phyloP scores from a whole-genome alignment of 2,888 invertebrate genomes.

The Hemithea aestivaria region DNA sequence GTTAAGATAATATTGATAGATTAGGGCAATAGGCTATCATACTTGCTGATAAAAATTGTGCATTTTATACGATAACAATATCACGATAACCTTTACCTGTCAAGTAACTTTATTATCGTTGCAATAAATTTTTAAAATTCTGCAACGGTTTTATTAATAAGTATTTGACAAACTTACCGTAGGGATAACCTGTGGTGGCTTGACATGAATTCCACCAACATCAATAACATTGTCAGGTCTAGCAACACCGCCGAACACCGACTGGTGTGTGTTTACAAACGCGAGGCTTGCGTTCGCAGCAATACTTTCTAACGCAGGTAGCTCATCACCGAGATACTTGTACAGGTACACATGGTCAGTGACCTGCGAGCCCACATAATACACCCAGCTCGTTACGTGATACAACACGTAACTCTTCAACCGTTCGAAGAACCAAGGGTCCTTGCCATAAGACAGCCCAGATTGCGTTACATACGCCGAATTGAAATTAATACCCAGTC shows the following conservation, averaged over 20 bases:
- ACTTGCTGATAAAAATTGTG: too few species aligned
- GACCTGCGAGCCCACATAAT: constrained; percentile 66
- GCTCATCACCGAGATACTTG: constrained; percentile 70
- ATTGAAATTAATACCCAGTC: constrained; percentile 73
- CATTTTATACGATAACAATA: too few species aligned
- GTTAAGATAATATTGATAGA: too few species aligned
- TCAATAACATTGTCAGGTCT: constrained; percentile 81
- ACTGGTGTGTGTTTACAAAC: constrained; percentile 83
- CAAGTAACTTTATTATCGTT: too few species aligned
- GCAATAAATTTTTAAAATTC: too few species aligned
- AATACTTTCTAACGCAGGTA: constrained; percentile 77
- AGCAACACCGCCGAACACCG: constrained; percentile 79
- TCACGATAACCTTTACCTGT: too few species aligned
- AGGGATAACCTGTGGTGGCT: constrained; percentile 69
- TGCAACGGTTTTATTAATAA: too few species aligned
- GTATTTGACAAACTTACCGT: too few species aligned
- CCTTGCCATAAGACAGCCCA: constrained; percentile 61
- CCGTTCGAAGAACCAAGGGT: constrained; percentile 69
- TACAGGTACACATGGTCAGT: constrained; percentile 67
- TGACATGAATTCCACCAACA: constrained; percentile 82
- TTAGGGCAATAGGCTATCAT: too few species aligned
- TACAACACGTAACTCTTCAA: constrained; percentile 63
- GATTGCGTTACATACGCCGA: constrained; percentile 71
- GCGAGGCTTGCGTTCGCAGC: constrained; percentile 78
- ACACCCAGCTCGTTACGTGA: constrained; percentile 66